Conservation (phyloP, 1,140 invertebrate genomes). For the Drosophila takahashii region DNA sequence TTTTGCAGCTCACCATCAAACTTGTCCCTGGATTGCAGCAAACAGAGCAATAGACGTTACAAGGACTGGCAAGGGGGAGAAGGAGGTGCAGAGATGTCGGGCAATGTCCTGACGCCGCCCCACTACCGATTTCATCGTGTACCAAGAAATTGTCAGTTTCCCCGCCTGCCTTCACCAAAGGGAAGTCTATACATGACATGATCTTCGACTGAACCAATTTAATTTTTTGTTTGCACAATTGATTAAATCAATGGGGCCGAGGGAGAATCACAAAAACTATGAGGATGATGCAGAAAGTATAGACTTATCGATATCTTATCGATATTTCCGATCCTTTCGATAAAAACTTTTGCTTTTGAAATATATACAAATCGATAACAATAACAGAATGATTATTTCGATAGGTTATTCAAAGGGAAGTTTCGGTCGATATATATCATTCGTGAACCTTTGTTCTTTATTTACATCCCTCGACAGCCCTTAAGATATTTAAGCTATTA, state of each 20-base stretch:
- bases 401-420: neutral
- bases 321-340: no score
- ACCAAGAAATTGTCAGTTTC: conserved; percentile 3
- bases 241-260: neutral
- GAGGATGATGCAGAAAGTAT: neutral
- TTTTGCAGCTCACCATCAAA: conserved; percentile 2
- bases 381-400: neutral
- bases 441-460: no score
- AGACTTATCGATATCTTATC: neutral
- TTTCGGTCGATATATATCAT: neutral
- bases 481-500: conserved; percentile 61
- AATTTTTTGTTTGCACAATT: conserved; percentile 1
- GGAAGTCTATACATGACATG: neutral
- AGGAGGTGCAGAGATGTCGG: neutral
- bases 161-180: neutral
- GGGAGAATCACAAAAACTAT: neutral
- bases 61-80: neutral
- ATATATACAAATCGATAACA: neutral
- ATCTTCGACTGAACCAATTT: neutral
- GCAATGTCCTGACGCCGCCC: neutral
- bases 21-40: conserved; percentile 1
- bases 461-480: neutral
- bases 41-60: neutral
- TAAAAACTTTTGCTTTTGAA: no score
- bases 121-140: neutral